Evolutionary conservation across 1,140 invertebrate genomes (phyloP).

Genomic region (Bombus impatiens): DNA sequence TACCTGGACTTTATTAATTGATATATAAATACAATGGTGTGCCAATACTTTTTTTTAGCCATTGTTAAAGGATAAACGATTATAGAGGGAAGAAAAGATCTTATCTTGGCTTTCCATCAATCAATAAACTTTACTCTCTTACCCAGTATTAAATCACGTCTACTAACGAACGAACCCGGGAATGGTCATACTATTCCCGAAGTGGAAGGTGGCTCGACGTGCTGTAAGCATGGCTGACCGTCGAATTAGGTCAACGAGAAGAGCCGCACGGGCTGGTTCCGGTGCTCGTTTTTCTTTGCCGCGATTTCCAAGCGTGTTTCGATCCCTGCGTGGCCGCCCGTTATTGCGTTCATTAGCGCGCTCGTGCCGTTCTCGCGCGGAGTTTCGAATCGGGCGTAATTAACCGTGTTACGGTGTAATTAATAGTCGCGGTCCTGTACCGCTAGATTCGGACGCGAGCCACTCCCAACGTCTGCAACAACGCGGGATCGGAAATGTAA

Average conservation of each 20-base stretch:
- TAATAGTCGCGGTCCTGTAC: constrained; percentile 39
- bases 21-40: background rate
- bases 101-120: background rate
- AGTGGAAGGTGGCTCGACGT: background rate
- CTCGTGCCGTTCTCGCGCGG: background rate
- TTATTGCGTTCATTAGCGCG: constrained; percentile 49
- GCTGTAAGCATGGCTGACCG: constrained; percentile 4
- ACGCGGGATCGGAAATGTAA: constrained; percentile 6
- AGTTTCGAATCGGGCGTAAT: constrained; percentile 51
- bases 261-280: background rate
- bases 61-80: background rate
- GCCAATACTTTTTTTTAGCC: background rate
- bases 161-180: background rate
- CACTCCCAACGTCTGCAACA: constrained; percentile 29
- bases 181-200: background rate
- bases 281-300: constrained; percentile 38
- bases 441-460: constrained; percentile 12
- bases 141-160: background rate
- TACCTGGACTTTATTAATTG: background rate
- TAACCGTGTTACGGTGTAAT: constrained; percentile 48
- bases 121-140: background rate
- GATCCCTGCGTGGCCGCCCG: constrained; percentile 34
- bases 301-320: constrained; percentile 26
- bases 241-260: constrained; percentile 41
- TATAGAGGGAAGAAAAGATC: background rate